A percentile compares a stretch with the other conserved stretches of the same genome.
Evolutionary conservation across 2,797 vertebrate genomes (phyloP).

Genomic region (Phoebastria nigripes): DNA sequence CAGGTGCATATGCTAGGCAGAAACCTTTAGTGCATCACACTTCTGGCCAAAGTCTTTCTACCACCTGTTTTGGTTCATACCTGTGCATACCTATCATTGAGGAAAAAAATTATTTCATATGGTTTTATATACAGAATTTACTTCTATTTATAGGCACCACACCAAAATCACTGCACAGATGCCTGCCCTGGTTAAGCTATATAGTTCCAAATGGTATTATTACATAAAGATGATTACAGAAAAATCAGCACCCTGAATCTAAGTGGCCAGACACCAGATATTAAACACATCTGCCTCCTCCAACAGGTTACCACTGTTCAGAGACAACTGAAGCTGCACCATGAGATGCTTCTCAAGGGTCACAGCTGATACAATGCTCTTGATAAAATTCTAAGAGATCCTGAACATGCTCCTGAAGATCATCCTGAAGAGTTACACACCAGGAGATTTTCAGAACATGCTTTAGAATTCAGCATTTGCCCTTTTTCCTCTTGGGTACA

Average conservation of each 20-base stretch:
- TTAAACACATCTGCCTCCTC: not conserved
- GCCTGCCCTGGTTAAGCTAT: not conserved
- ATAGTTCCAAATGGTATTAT: not conserved
- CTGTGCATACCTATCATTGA: not conserved
- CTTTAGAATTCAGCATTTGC: not conserved
- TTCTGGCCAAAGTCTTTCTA: not conserved
- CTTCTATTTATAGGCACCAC: not conserved
- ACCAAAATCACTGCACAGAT: not conserved
- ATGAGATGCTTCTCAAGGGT: not conserved
- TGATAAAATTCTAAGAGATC: not conserved
- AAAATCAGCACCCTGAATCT: not conserved
- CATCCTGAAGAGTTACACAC: not conserved
- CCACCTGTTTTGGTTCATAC: not conserved
- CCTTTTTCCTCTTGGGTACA: not conserved
- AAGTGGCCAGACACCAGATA: not conserved
- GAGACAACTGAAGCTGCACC: not conserved
- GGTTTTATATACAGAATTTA: not conserved
- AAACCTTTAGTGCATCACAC: not conserved
- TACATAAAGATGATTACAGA: not conserved
- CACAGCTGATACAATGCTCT: not conserved
- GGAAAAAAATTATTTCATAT: fast-evolving
- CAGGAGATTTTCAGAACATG: not conserved
- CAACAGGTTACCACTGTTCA: not conserved
- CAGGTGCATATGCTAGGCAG: fast-evolving
- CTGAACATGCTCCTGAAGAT: not conserved